These are phyloP conservation scores for Takifugu ocellatus DNA, from an alignment of 2,797 vertebrate genomes.

Conservation along the genomic window DNA sequence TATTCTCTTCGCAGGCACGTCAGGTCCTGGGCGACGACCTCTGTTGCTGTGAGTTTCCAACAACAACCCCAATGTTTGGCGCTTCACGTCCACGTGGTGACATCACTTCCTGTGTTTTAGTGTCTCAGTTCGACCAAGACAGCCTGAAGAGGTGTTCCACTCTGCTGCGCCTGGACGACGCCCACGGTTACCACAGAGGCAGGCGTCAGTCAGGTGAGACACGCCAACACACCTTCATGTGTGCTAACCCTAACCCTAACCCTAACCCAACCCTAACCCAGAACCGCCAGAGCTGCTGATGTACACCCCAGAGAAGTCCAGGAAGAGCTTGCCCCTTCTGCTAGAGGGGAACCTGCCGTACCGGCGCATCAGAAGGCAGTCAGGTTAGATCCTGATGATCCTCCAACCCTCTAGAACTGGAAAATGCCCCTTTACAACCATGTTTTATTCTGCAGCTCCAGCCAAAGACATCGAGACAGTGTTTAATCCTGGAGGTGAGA, in stretches of 20 bases:
- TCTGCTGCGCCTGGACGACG: constrained; percentile 74
- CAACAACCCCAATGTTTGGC: not conserved
- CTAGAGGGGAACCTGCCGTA: constrained; percentile 66
- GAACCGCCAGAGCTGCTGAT: constrained; percentile 78
- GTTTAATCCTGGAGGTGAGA: constrained; percentile 71
- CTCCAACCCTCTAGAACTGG: too few species aligned
- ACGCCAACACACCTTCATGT: too few species aligned
- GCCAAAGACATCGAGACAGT: constrained; percentile 74
- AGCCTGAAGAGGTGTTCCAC: constrained; percentile 65
- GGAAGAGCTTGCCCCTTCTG: constrained; percentile 74
- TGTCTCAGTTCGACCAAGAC: constrained; percentile 72
- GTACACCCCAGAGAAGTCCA: constrained; percentile 78
- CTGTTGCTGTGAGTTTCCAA: constrained; percentile 78
- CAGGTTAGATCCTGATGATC: constrained; percentile 2
- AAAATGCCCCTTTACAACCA: too few species aligned
- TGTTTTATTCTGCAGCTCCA: constrained; percentile 70
- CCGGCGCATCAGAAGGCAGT: constrained; percentile 75
- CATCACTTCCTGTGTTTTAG: constrained; percentile 49
- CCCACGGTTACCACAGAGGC: constrained; percentile 73
- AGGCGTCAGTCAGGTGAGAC: constrained; percentile 78
- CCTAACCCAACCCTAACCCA: constrained; percentile 24
- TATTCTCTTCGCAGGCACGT: constrained; percentile 74
- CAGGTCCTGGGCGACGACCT: constrained; percentile 86
- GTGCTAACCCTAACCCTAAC: too few species aligned
- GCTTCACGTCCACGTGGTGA: constrained; percentile 1